phyloP scores from a whole-genome alignment of 1,140 invertebrate species.

The Mycetomoellerius zeteki region DNA sequence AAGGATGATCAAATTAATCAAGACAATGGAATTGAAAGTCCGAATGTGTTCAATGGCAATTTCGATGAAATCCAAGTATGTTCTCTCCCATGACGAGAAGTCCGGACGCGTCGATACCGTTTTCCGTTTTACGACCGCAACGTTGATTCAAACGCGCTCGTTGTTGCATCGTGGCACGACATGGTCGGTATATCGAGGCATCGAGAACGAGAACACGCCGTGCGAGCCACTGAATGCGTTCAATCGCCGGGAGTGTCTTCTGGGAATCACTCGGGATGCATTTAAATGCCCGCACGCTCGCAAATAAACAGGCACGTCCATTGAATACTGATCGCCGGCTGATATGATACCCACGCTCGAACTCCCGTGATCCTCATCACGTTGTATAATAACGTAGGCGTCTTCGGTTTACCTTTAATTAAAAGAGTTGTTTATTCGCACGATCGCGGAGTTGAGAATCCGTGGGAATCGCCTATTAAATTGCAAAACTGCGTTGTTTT shows the following conservation, averaged over 20 bases:
- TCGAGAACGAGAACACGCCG: conserved; percentile 65
- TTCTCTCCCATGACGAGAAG: conserved; percentile 13
- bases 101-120: background rate
- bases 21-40: background rate
- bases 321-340: conserved; percentile 76
- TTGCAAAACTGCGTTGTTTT: conserved; percentile 1
- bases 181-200: conserved; percentile 63
- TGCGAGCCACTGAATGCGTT: conserved; percentile 77
- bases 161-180: conserved; percentile 27
- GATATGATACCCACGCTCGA: conserved; percentile 77
- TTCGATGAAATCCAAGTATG: conserved; percentile 1
- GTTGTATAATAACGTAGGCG: conserved; percentile 38
- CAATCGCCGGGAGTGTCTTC: conserved; percentile 82
- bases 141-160: conserved; percentile 33
- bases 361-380: conserved; percentile 65
- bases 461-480: conserved; percentile 29
- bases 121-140: conserved; percentile 40
- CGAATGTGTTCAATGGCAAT: background rate
- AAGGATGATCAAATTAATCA: background rate
- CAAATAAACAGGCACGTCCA: conserved; percentile 70
- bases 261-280: conserved; percentile 81
- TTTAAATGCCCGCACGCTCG: conserved; percentile 75
- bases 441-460: conserved; percentile 10
- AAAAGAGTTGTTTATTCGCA: conserved; percentile 30
- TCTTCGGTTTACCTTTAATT: conserved; percentile 49